These are phyloP conservation scores for Euthynnus affinis DNA, from an alignment of 2,797 vertebrate species.

Conservation along the genomic window DNA sequence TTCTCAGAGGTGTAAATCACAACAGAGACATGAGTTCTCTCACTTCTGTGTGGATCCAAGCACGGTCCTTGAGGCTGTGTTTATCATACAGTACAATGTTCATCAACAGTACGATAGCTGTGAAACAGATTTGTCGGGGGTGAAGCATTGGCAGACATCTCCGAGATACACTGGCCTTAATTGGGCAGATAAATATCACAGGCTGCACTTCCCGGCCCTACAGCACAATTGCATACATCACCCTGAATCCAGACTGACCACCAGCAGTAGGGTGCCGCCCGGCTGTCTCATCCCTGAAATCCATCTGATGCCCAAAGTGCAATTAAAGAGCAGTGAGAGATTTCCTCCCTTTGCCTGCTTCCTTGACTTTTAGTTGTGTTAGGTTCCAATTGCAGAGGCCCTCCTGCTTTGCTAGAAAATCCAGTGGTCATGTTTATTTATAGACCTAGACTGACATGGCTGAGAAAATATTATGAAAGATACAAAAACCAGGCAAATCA, in stretches of 20 bases:
- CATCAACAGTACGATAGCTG: constrained; percentile 59
- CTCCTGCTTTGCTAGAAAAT: constrained; percentile 19
- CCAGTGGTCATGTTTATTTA: constrained; percentile 33
- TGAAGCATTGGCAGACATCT: constrained; percentile 68
- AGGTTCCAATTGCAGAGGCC: constrained; percentile 7
- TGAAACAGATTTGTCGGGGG: constrained; percentile 65
- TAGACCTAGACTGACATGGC: background rate
- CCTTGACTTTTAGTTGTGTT: constrained; percentile 27
- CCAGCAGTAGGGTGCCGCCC: constrained; percentile 62
- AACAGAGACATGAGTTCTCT: constrained; percentile 64
- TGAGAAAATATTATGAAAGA: constrained; percentile 24
- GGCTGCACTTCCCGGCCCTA: constrained; percentile 62
- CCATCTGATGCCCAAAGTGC: constrained; percentile 67
- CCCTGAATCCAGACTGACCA: constrained; percentile 71
- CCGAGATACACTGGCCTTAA: constrained; percentile 79
- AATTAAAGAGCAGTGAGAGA: constrained; percentile 71
- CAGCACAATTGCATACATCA: constrained; percentile 71
- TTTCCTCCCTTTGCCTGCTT: constrained; percentile 52
- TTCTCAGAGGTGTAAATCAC: constrained; percentile 70
- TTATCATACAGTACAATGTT: constrained; percentile 68
- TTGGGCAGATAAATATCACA: constrained; percentile 85
- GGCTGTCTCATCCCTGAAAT: constrained; percentile 65
- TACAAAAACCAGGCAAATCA: background rate
- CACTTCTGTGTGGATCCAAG: constrained; percentile 50
- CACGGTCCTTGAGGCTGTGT: constrained; percentile 47